Conservation (phyloP, 2,113 vertebrate species). For the Oxyruncus cristatus region DNA sequence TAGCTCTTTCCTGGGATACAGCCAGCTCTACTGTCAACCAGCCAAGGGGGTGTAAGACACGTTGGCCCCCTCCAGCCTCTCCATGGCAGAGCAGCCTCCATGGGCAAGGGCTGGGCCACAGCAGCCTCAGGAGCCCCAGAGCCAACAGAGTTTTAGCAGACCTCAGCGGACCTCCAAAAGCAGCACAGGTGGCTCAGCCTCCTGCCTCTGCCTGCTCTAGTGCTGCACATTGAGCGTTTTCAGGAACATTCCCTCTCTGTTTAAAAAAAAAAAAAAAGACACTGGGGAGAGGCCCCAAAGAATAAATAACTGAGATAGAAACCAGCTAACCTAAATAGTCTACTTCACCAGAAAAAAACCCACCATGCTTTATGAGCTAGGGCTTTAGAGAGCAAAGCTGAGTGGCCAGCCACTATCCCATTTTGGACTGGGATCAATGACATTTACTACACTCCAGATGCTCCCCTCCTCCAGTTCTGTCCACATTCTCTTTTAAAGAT, state of each 20-base stretch:
- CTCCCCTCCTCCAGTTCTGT: background rate
- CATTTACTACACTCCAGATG: background rate
- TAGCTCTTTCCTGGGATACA: background rate
- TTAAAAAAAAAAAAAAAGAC: too few relatives aligned
- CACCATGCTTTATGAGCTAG: background rate
- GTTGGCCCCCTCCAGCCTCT: background rate
- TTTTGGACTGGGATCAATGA: background rate
- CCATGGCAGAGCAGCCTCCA: background rate
- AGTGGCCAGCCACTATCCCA: background rate
- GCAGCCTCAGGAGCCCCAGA: background rate
- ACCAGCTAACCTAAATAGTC: background rate
- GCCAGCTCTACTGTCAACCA: background rate
- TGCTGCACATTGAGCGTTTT: background rate
- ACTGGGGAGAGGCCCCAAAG: background rate
- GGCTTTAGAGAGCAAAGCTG: background rate
- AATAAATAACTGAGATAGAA: background rate
- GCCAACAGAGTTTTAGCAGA: background rate
- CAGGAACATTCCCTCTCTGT: background rate
- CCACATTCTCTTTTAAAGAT: background rate
- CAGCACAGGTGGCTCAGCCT: background rate
- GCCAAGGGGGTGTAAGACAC: background rate
- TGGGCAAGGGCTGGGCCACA: background rate
- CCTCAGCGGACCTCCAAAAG: background rate
- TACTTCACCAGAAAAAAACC: background rate
- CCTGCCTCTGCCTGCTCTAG: background rate